A percentile compares a stretch with the other conserved stretches of the same genome.
These are phyloP conservation scores for Epinotia brunnichana DNA, from an alignment of 2,888 invertebrate genomes.

Conservation along the genomic window DNA sequence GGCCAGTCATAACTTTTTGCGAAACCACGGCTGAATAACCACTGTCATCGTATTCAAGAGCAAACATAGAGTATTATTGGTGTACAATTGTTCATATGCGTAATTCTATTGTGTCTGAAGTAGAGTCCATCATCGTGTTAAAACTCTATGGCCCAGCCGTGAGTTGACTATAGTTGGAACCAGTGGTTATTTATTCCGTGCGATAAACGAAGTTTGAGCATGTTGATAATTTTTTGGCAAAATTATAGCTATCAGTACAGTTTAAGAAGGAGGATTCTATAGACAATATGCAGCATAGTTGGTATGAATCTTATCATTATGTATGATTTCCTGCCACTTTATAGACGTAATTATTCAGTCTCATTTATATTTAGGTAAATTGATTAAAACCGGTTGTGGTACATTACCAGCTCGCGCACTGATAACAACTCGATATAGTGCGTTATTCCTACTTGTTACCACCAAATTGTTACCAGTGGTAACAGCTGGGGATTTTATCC, in stretches of 20 bases:
- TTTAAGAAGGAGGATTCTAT: slow-evolving; percentile 24
- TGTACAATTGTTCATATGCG: not conserved
- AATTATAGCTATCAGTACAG: slow-evolving; percentile 8
- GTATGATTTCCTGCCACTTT: not conserved
- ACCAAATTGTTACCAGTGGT: too few species aligned
- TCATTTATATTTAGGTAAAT: not conserved
- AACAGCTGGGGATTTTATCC: too few species aligned
- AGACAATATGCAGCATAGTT: not conserved
- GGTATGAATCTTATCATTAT: not conserved
- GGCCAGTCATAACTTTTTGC: not conserved
- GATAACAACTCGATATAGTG: slow-evolving; percentile 11
- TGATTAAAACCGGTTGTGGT: slow-evolving; percentile 1
- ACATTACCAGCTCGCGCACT: not conserved
- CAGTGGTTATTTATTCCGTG: slow-evolving; percentile 1
- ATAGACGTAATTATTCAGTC: slow-evolving; percentile 6
- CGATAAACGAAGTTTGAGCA: not conserved
- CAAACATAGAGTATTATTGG: not conserved
- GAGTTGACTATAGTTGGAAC: too few species aligned
- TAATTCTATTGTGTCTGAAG: too few species aligned
- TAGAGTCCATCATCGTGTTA: too few species aligned
- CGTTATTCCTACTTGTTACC: too few species aligned
- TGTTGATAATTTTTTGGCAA: not conserved
- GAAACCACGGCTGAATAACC: not conserved
- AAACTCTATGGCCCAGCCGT: not conserved
- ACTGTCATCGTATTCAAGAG: not conserved